These are phyloP conservation scores for Hemicrepidius hirtus DNA, from an alignment of 2,888 invertebrate genomes.

Conservation along the genomic window DNA sequence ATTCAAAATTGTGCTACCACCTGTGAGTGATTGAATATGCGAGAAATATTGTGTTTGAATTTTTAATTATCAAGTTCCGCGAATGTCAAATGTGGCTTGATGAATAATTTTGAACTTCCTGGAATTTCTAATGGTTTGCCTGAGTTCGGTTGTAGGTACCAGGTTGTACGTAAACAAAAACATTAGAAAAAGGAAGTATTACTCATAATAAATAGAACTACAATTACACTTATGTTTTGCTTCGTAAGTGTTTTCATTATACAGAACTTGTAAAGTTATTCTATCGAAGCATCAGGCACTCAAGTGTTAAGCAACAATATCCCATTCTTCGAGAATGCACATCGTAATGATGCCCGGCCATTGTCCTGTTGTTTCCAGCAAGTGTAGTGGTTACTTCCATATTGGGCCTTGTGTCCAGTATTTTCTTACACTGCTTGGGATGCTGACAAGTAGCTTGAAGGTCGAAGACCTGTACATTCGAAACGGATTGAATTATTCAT, in stretches of 20 bases:
- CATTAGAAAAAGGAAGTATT: background rate
- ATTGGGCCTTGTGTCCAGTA: slow-evolving; percentile 58
- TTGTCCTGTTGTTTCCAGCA: slow-evolving; percentile 50
- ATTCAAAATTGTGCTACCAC: too few species aligned
- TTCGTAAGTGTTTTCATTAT: slow-evolving; percentile 10
- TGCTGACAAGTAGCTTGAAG: slow-evolving; percentile 59
- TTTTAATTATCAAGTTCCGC: background rate
- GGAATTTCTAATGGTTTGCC: slow-evolving; percentile 10
- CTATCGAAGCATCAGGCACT: slow-evolving; percentile 12
- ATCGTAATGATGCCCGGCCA: slow-evolving; percentile 45
- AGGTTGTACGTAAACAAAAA: background rate
- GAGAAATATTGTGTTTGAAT: background rate
- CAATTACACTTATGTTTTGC: slow-evolving; percentile 1
- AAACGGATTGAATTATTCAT: slow-evolving; percentile 39
- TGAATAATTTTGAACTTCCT: slow-evolving; percentile 16
- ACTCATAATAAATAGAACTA: background rate
- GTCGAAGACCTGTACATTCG: slow-evolving; percentile 59
- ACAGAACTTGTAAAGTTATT: slow-evolving; percentile 4
- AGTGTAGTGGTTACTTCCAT: slow-evolving; percentile 57
- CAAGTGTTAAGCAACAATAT: slow-evolving; percentile 37
- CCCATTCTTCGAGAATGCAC: slow-evolving; percentile 21
- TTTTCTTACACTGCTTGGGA: slow-evolving; percentile 57
- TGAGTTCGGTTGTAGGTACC: too few species aligned
- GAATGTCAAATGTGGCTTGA: background rate
- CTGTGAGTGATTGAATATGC: background rate